Evolutionary conservation across 1,140 invertebrate species (phyloP).

Genomic region (Goniozus legneri): DNA sequence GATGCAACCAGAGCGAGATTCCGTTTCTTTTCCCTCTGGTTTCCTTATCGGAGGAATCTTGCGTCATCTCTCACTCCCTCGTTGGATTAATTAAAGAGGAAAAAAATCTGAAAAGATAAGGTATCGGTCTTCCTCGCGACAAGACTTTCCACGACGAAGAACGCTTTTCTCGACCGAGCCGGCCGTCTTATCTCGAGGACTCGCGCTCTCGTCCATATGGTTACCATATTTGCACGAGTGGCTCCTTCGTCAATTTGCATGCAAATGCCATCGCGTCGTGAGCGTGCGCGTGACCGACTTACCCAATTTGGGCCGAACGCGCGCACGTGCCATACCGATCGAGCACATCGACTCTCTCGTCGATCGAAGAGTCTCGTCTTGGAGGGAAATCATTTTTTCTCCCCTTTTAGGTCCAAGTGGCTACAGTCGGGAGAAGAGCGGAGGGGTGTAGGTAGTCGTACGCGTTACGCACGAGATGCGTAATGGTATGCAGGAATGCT

Average conservation of each 20-base stretch:
- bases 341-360: background rate
- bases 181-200: constrained; percentile 14
- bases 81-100: background rate
- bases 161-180: background rate
- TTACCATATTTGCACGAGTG: constrained; percentile 13
- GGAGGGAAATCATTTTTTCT: background rate
- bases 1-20: no score
- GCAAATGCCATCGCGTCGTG: constrained; percentile 6
- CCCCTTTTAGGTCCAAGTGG: background rate
- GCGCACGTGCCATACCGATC: background rate
- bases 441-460: no score
- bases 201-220: background rate
- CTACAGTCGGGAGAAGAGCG: constrained; percentile 2
- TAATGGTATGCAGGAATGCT: constrained; percentile 53
- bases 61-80: background rate
- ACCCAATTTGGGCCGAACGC: constrained; percentile 10
- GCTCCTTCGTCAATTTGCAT: constrained; percentile 18
- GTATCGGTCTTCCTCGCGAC: background rate
- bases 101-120: background rate
- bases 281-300: constrained; percentile 8
- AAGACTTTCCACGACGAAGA: background rate
- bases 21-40: background rate
- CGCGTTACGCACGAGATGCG: constrained; percentile 35
- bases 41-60: background rate
- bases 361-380: background rate